A percentile compares a stretch with the other conserved stretches of the same genome.
Evolutionary conservation across 1,140 invertebrate species (phyloP).

Genomic region (Laodelphax striatellus): DNA sequence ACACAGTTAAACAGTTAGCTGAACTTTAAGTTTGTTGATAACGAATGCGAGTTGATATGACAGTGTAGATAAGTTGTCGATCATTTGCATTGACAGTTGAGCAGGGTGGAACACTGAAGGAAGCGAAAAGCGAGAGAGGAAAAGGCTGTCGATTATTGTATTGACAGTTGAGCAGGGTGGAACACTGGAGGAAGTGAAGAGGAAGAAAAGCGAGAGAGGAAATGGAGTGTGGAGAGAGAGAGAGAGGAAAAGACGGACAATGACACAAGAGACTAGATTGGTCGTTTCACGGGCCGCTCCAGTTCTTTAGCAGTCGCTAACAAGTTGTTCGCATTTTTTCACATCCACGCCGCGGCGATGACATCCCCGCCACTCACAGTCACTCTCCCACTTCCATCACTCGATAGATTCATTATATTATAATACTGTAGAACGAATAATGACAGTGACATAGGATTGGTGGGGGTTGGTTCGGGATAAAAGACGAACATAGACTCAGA

Average conservation of each 20-base stretch:
- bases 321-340: constrained; percentile 1
- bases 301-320: neutral
- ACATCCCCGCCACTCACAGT: neutral
- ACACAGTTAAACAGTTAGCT: too few relatives aligned
- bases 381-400: neutral
- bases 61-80: too few relatives aligned
- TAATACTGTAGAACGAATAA: neutral
- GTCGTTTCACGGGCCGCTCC: neutral
- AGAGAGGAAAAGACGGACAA: neutral
- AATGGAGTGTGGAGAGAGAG: neutral
- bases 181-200: too few relatives aligned
- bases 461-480: neutral
- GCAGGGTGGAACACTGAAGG: too few relatives aligned
- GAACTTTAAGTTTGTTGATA: too few relatives aligned
- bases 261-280: neutral
- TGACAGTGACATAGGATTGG: neutral
- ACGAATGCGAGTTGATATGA: too few relatives aligned
- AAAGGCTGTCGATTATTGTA: neutral
- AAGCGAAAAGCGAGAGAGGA: neutral
- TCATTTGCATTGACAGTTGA: too few relatives aligned
- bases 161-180: too few relatives aligned
- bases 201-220: neutral
- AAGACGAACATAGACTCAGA: neutral
- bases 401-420: too few relatives aligned
- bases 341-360: neutral